A percentile compares a stretch with the other conserved stretches of the same genome.
Conservation (phyloP, 37 sponge, comb jelly and placozoan genomes). For the Spongilla lacustris region DNA sequence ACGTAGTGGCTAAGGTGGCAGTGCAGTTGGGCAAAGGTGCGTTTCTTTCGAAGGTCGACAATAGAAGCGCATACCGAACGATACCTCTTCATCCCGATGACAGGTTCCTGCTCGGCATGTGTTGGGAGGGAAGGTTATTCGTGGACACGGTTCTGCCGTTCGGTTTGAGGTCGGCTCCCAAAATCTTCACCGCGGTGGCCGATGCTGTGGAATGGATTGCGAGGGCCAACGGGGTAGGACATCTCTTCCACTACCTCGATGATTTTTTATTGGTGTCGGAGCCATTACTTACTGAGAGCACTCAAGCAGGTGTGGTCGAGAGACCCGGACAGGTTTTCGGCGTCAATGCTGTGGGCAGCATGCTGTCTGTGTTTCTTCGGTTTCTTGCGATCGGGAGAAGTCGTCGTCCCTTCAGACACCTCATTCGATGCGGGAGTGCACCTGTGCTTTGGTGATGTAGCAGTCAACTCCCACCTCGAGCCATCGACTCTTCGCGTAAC, state of each 20-base stretch:
- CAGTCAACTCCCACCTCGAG: too few species aligned
- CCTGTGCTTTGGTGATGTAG: too few species aligned
- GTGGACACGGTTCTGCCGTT: slow-evolving; percentile 8
- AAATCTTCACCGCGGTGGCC: slow-evolving; percentile 8
- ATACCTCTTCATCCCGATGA: slow-evolving; percentile 6
- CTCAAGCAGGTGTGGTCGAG: slow-evolving; percentile 5
- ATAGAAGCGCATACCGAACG: neutral
- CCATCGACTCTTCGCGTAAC: too few species aligned
- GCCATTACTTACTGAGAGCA: neutral
- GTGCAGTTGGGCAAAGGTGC: neutral
- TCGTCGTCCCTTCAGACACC: too few species aligned
- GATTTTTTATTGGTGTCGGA: slow-evolving; percentile 1
- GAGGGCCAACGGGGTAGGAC: neutral
- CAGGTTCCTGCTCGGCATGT: neutral
- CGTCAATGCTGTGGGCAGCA: slow-evolving; percentile 42
- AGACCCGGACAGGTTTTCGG: neutral
- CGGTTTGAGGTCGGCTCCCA: slow-evolving; percentile 8
- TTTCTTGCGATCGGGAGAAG: too few species aligned
- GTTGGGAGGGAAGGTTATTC: neutral
- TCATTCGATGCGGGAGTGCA: too few species aligned
- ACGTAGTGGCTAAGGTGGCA: neutral
- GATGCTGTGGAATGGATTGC: neutral
- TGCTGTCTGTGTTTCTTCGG: slow-evolving; percentile 22
- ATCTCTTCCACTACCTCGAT: neutral
- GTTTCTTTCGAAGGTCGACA: neutral